Evolutionary conservation across 2,888 invertebrate species (phyloP).

Genomic region (Himalopsyche tibetana): DNA sequence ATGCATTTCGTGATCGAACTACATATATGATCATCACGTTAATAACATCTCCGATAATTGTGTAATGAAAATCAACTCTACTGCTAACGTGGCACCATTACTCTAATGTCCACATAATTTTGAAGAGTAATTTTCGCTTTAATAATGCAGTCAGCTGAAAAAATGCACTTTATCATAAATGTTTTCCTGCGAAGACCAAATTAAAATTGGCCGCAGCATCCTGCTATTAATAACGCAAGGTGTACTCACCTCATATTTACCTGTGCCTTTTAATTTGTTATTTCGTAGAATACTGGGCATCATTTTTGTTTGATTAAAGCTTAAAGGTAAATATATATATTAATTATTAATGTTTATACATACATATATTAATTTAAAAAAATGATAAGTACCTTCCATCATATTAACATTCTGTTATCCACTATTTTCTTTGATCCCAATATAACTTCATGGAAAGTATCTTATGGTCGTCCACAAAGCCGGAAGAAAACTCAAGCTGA

Average conservation of each 20-base stretch:
- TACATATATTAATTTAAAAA: too few relatives aligned
- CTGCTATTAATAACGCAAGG: constrained; percentile 20
- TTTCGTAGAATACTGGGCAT: background rate
- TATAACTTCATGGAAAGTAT: too few relatives aligned
- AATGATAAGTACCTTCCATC: too few relatives aligned
- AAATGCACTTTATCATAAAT: background rate
- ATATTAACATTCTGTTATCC: too few relatives aligned
- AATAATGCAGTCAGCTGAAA: background rate
- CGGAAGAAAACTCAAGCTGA: too few relatives aligned
- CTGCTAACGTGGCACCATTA: background rate
- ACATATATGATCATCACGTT: too few relatives aligned
- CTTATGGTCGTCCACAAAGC: too few relatives aligned
- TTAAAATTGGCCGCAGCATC: constrained; percentile 4
- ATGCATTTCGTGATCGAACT: too few relatives aligned
- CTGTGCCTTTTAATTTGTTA: background rate
- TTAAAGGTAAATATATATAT: too few relatives aligned
- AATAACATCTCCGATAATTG: too few relatives aligned
- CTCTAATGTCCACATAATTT: constrained; percentile 5
- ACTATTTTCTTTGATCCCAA: too few relatives aligned
- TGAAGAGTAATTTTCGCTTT: background rate
- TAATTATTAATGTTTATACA: background rate
- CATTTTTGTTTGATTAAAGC: background rate
- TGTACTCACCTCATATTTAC: background rate
- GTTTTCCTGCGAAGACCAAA: constrained; percentile 7
- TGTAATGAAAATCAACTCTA: background rate